Conservation (phyloP, 2,113 vertebrate genomes). For the Papio anubis region DNA sequence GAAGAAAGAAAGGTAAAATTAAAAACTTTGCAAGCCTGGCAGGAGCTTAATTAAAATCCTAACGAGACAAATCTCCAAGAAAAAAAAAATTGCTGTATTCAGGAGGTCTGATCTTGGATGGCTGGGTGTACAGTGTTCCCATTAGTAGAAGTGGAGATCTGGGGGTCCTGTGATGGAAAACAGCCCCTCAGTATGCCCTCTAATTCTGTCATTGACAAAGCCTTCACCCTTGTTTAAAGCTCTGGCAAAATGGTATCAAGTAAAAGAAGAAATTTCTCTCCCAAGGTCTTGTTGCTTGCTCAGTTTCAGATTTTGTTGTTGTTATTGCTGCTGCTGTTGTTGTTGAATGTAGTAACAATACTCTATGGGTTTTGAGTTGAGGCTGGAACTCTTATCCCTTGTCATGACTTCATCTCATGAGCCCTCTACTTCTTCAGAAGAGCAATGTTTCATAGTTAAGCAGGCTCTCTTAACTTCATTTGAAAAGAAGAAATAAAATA, state of each 20-base stretch:
- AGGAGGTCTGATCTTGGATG: constrained; percentile 76
- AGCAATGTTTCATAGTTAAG: constrained; percentile 1
- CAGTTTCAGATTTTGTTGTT: neutral
- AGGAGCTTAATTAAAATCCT: constrained; percentile 86
- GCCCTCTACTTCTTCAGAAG: neutral
- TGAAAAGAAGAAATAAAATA: constrained; percentile 22
- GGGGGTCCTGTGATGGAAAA: constrained; percentile 66
- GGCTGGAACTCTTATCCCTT: neutral
- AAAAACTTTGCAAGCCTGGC: constrained; percentile 74
- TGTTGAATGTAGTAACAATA: neutral
- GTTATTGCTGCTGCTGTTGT: neutral
- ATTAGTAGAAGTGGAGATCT: constrained; percentile 60
- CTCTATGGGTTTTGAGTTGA: neutral
- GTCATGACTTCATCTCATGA: neutral
- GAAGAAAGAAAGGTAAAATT: constrained; percentile 66
- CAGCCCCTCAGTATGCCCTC: constrained; percentile 72
- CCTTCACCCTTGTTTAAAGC: constrained; percentile 80
- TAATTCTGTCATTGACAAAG: constrained; percentile 80
- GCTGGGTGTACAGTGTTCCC: constrained; percentile 64
- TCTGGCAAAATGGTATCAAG: constrained; percentile 75
- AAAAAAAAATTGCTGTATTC: constrained; percentile 64
- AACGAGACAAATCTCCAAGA: constrained; percentile 79
- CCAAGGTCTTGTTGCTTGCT: constrained; percentile 56
- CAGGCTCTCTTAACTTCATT: constrained; percentile 14
- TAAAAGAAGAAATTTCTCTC: constrained; percentile 75